Evolutionary conservation across 2,797 vertebrate genomes (phyloP).

Genomic region (Dicrostonyx torquatus): DNA sequence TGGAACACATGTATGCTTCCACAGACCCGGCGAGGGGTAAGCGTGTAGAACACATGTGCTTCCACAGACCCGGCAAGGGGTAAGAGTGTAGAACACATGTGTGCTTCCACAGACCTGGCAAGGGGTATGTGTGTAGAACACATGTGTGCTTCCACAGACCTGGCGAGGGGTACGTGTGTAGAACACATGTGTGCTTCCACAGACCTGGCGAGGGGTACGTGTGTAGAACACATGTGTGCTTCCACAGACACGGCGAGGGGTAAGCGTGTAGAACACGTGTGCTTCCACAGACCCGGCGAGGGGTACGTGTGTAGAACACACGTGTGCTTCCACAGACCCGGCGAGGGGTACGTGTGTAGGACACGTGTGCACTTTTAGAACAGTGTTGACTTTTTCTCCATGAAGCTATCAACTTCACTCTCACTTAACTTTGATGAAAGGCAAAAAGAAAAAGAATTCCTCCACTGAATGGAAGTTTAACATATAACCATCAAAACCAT

Average conservation of each 20-base stretch:
- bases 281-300: neutral
- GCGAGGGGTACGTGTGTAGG: neutral
- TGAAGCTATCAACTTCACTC: neutral
- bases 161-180: neutral
- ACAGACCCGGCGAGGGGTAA: too few relatives aligned
- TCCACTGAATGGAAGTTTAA: neutral
- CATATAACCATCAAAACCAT: neutral
- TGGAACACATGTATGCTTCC: neutral
- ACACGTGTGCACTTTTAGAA: neutral
- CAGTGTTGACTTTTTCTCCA: neutral
- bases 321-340: neutral
- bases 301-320: neutral
- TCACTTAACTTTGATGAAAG: conserved; percentile 12
- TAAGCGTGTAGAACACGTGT: neutral
- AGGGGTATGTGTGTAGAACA: neutral
- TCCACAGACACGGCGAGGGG: neutral
- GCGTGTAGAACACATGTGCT: too few relatives aligned
- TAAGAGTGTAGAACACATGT: too few relatives aligned
- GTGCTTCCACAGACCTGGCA: neutral
- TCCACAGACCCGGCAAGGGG: too few relatives aligned
- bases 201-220: neutral
- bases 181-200: neutral
- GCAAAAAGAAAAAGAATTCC: conserved; percentile 51
- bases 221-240: neutral
- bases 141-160: neutral